phyloP scores from a whole-genome alignment of 2,888 invertebrate species.

The Chymomyza caudatula region DNA sequence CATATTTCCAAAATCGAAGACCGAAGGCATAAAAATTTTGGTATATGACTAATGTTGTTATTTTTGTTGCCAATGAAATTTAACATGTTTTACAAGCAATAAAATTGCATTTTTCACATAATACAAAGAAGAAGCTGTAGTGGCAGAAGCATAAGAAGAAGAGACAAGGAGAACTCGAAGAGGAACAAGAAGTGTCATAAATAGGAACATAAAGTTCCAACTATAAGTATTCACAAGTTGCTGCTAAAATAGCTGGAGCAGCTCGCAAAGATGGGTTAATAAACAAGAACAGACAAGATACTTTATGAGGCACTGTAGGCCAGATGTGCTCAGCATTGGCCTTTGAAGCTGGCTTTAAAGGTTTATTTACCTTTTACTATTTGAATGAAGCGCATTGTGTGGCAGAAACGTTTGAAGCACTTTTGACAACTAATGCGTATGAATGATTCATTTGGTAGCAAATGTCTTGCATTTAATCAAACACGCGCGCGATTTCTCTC shows the following conservation, averaged over 20 bases:
- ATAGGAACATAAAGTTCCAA: constrained; percentile 13
- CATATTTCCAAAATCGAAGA: not conserved
- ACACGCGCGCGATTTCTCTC: constrained; percentile 29
- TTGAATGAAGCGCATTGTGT: not conserved
- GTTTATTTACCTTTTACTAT: constrained; percentile 38
- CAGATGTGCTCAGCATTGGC: too few species aligned
- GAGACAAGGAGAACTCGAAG: not conserved
- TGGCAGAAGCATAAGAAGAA: too few species aligned
- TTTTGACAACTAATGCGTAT: not conserved
- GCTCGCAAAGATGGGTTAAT: constrained; percentile 32
- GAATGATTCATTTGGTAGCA: constrained; percentile 15
- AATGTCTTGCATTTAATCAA: constrained; percentile 69
- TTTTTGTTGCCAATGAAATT: constrained; percentile 46
- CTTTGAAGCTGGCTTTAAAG: not conserved
- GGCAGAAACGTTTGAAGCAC: not conserved
- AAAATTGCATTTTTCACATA: constrained; percentile 77
- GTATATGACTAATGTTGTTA: constrained; percentile 1
- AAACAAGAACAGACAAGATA: constrained; percentile 36
- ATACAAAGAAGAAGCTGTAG: constrained; percentile 44
- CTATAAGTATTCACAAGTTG: constrained; percentile 48
- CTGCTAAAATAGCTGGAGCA: constrained; percentile 47
- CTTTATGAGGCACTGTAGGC: constrained; percentile 28
- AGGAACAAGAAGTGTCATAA: constrained; percentile 18
- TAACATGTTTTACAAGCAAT: constrained; percentile 75
- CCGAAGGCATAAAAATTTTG: constrained; percentile 45